Percentiles rank a stretch among this genome's conserved stretches.
Conservation (phyloP, 2,113 vertebrate genomes). For the Eudyptes chrysolophus region DNA sequence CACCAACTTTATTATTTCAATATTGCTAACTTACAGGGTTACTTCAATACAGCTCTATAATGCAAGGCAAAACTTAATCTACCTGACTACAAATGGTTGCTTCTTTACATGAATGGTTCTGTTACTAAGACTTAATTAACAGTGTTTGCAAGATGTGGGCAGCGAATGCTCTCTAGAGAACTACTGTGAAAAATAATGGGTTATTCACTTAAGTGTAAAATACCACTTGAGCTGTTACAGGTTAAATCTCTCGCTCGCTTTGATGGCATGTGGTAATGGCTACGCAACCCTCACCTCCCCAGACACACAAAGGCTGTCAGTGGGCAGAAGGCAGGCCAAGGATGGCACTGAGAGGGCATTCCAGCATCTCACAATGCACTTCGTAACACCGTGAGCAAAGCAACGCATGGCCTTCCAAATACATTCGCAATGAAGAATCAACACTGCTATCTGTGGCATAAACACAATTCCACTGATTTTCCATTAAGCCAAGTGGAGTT, state of each 20-base stretch:
- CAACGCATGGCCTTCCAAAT: accelerated
- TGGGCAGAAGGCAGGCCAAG: not conserved
- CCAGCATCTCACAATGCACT: too few relatives aligned
- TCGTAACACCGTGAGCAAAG: accelerated
- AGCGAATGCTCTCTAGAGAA: not conserved
- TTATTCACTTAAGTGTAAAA: not conserved
- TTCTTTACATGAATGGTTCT: not conserved
- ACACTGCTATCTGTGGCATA: accelerated
- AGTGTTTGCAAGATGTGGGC: not conserved
- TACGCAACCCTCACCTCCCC: not conserved
- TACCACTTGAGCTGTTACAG: not conserved
- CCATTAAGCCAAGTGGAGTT: not conserved
- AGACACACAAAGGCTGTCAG: too few relatives aligned
- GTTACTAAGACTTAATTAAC: not conserved
- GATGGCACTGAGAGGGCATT: too few relatives aligned
- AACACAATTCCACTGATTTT: not conserved
- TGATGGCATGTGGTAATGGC: not conserved
- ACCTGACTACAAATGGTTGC: not conserved
- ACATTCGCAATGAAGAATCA: accelerated
- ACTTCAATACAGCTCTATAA: not conserved
- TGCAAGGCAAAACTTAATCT: not conserved
- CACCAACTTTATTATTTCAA: not conserved
- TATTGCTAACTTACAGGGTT: too few relatives aligned
- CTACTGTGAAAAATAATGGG: not conserved
- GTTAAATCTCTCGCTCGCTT: not conserved